Percentiles rank a stretch among this genome's conserved stretches.
Conservation (phyloP, 2,797 vertebrate genomes). For the Gallirallus australis region DNA sequence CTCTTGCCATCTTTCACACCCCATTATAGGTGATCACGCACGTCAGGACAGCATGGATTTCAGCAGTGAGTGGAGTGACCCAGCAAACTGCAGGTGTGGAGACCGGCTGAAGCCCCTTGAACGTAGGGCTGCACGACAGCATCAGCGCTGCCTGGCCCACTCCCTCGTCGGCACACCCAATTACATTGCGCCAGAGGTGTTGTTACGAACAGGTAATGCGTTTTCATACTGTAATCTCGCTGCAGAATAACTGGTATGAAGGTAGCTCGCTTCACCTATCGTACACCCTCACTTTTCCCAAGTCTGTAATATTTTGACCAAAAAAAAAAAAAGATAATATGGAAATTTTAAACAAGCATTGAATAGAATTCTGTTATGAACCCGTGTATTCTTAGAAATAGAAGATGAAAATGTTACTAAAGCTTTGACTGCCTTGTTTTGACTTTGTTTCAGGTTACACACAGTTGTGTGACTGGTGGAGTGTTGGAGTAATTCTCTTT, state of each 20-base stretch:
- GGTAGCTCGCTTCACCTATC: not conserved
- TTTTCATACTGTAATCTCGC: not conserved
- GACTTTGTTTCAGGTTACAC: conserved; percentile 89
- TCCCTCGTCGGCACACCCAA: conserved; percentile 97
- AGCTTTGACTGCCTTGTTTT: not conserved
- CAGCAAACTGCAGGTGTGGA: conserved; percentile 90
- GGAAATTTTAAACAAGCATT: not conserved
- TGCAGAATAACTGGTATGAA: not conserved
- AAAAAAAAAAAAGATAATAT: not conserved
- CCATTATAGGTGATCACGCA: conserved; percentile 88
- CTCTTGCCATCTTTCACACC: not conserved
- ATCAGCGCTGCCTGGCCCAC: conserved; percentile 95
- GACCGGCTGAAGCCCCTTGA: conserved; percentile 95
- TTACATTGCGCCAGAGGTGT: conserved; percentile 95
- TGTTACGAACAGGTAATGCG: conserved; percentile 89
- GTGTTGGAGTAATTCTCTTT: conserved; percentile 97
- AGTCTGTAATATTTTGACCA: not conserved
- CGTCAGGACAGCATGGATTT: conserved; percentile 99
- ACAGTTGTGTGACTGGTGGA: conserved; percentile 99
- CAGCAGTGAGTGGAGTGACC: conserved; percentile 96
- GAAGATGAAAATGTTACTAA: not conserved
- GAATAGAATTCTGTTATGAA: not conserved
- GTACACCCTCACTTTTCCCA: not conserved
- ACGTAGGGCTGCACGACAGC: conserved; percentile 92
- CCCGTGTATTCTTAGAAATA: not conserved